Evolutionary conservation across 2,888 invertebrate genomes (phyloP), one percentile per base, ranked within the genome.

Genomic region (Eulithis prunata): DNA sequence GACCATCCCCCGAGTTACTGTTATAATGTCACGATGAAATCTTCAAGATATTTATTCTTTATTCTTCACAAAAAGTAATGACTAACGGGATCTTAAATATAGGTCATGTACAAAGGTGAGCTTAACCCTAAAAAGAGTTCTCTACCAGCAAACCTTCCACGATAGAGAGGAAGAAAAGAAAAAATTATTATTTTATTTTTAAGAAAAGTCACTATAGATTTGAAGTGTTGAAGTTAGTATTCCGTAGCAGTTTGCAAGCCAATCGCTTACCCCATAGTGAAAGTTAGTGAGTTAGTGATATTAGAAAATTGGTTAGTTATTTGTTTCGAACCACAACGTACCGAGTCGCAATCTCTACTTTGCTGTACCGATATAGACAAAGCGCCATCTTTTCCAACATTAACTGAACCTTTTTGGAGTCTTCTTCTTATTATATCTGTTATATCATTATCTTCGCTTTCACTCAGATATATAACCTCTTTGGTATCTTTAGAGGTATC

Each of bases 361-460:
- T 88, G 85, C 75, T 91, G 91, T 46, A 91, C 89, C 28, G 91
- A 90, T 72, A 93, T 90, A 4, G 93, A 92, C 43, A 93, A 72
- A 2, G 91, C 91, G 43, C 93, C 93, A 58, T 91, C 93, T 82
- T 87, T 90, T 7, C 91, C 91, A 7, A 91, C 79, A 73, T 82
- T 88, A 75, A 90, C 85, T 0, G 88, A 87, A 13, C 90, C 89
- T 80, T 88, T 87, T 57, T 75, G 83, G 4, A 91, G 78, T 70
- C 87, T 90, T 79, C 85, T 91, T 0, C 82, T 74, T 71, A 91
- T 84, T 0, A 88, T 85, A 77, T 91, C 89, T 3, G 80, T 83
- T 6, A 89, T 53, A 56, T 88, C 88, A 21, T 89, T 90, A 1
- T 91, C 91, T 2, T 89, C 89, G 28, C 88, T 89, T 3, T 89